Evolutionary conservation across 2,888 invertebrate species (phyloP).

Genomic region (Dynastes hyllus): DNA sequence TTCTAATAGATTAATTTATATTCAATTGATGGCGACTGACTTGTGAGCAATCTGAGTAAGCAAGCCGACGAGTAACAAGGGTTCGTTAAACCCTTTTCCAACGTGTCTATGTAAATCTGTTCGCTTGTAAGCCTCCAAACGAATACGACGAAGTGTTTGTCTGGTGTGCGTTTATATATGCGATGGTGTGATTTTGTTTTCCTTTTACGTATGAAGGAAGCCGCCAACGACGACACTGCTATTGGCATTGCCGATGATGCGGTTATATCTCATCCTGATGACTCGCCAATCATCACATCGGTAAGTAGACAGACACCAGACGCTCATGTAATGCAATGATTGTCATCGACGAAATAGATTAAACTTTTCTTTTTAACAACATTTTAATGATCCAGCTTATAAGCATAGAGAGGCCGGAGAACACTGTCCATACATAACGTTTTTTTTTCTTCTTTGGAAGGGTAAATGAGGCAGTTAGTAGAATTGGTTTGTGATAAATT

Average conservation of each 20-base stretch:
- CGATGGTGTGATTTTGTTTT: constrained; percentile 39
- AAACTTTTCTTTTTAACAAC: constrained; percentile 26
- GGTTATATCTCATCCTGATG: constrained; percentile 25
- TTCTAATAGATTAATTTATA: constrained; percentile 44
- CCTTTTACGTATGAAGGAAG: constrained; percentile 37
- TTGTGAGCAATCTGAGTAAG: too few species aligned
- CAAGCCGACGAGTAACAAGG: constrained; percentile 16
- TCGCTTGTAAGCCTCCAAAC: not conserved
- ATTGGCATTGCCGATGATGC: not conserved
- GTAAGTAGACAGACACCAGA: constrained; percentile 29
- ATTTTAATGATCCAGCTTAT: constrained; percentile 29
- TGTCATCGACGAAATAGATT: constrained; percentile 17
- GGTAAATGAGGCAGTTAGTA: not conserved
- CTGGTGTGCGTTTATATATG: too few species aligned
- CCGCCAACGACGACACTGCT: constrained; percentile 24
- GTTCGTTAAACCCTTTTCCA: constrained; percentile 45
- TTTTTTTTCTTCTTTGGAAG: too few species aligned
- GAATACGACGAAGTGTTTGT: not conserved
- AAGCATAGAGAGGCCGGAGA: not conserved
- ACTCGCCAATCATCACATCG: constrained; percentile 40
- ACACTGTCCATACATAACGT: not conserved
- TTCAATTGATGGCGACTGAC: constrained; percentile 37
- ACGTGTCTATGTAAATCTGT: constrained; percentile 35
- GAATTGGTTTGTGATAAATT: not conserved
- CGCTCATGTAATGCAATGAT: constrained; percentile 1